These are phyloP conservation scores for Amblyraja radiata DNA, from an alignment of 2,797 vertebrate genomes.

Conservation along the genomic window DNA sequence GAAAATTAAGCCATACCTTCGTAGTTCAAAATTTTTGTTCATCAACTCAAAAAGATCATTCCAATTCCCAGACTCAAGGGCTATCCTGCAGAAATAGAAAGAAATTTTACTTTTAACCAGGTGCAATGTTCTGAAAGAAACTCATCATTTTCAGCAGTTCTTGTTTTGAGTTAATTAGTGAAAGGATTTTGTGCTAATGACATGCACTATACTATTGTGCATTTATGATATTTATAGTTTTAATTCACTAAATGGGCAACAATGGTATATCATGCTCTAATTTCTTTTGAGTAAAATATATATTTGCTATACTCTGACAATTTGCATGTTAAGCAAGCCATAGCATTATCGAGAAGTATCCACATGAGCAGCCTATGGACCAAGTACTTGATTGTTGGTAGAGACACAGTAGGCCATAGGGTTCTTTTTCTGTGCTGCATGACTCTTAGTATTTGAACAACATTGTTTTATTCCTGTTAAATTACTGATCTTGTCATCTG, in stretches of 20 bases:
- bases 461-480: no score
- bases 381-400: no score
- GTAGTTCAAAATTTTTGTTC: slow-evolving; percentile 69
- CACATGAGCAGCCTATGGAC: not conserved
- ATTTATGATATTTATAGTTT: not conserved
- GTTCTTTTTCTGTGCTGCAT: no score
- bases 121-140: not conserved
- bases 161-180: not conserved
- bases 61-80: slow-evolving; percentile 60
- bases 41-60: slow-evolving; percentile 60
- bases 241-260: not conserved
- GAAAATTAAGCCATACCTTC: slow-evolving; percentile 52
- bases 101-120: not conserved
- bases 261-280: not conserved
- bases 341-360: not conserved
- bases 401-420: no score
- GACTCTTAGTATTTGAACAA: no score
- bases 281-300: not conserved
- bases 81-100: slow-evolving; percentile 46
- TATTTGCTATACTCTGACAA: not conserved
- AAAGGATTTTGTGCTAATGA: not conserved
- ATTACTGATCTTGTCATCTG: no score
- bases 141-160: not conserved
- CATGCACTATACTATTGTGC: not conserved
- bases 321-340: not conserved